These are phyloP conservation scores for Mythimna albipuncta DNA, from an alignment of 2,888 invertebrate species.

Conservation along the genomic window DNA sequence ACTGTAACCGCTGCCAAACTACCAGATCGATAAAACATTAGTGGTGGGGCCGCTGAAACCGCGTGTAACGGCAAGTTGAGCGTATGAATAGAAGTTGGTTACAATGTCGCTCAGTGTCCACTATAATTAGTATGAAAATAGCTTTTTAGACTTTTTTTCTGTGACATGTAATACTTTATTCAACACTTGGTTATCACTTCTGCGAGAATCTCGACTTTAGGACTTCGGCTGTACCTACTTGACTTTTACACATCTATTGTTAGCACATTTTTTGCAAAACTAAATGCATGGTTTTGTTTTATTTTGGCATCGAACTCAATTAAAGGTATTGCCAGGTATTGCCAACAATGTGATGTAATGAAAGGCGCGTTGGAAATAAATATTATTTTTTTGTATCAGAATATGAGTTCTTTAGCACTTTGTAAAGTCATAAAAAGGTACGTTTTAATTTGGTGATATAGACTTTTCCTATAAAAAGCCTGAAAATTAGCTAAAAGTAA, in stretches of 20 bases:
- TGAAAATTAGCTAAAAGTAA: no score
- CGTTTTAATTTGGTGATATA: no score
- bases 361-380: no score
- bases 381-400: no score
- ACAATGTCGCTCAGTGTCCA: not conserved
- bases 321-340: no score
- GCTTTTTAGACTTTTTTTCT: not conserved
- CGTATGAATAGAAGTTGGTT: conserved; percentile 3
- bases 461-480: no score
- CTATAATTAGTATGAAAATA: not conserved
- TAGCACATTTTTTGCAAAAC: not conserved
- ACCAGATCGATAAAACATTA: conserved; percentile 84
- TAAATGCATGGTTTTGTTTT: no score
- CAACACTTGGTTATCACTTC: not conserved
- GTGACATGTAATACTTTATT: not conserved
- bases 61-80: conserved; percentile 40
- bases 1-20: conserved; percentile 85
- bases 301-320: no score
- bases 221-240: not conserved
- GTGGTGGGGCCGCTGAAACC: conserved; percentile 69
- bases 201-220: not conserved
- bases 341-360: no score
- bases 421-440: no score
- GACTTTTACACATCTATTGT: not conserved
- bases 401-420: no score